Percentiles rank a stretch among this genome's conserved stretches.
These are phyloP conservation scores for Drosophila flavopinicola DNA, from an alignment of 2,888 invertebrate genomes.

Conservation along the genomic window DNA sequence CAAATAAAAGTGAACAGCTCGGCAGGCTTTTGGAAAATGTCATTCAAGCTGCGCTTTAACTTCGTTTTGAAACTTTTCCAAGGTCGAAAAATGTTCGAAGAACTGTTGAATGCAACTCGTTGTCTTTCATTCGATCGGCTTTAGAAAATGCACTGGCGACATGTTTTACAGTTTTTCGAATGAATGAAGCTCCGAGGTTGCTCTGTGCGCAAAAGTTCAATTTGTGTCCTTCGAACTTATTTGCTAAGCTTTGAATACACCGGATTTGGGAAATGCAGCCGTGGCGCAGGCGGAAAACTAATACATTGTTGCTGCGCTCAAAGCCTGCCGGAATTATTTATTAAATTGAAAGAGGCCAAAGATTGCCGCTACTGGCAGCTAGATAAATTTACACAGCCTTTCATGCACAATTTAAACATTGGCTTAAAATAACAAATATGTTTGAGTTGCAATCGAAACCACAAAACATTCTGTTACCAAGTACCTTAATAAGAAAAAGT, in stretches of 20 bases:
- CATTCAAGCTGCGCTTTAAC: background rate
- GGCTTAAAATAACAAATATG: background rate
- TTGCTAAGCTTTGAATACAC: background rate
- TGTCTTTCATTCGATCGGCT: background rate
- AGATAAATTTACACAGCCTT: no score
- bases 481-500: constrained; percentile 5
- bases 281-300: background rate
- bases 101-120: background rate
- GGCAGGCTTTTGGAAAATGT: background rate
- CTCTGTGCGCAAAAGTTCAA: constrained; percentile 2
- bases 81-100: background rate
- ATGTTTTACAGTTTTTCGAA: no score
- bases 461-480: background rate
- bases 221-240: constrained; percentile 3
- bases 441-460: background rate
- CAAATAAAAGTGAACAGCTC: background rate
- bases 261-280: background rate
- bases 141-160: no score
- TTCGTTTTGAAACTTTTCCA: background rate
- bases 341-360: background rate
- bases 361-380: background rate
- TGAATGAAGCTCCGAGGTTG: no score
- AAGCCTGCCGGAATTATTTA: background rate
- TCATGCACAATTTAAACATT: background rate
- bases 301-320: background rate